Evolutionary conservation across 92 coral and sea anemone species (phyloP), one percentile per base, ranked within the genome.

Genomic region (Muricea muricata): DNA sequence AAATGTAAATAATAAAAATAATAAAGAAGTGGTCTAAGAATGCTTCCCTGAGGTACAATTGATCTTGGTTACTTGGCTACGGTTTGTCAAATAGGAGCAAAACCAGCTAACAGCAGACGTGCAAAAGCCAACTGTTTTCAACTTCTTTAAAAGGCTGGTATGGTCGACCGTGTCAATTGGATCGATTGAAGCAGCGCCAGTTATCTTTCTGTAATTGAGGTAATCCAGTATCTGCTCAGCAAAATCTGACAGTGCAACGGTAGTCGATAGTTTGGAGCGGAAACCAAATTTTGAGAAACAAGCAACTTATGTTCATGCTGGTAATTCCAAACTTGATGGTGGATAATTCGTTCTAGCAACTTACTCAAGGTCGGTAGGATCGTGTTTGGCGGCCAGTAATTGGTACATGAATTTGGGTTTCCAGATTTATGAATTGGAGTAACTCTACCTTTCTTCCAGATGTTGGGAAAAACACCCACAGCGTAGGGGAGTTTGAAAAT

Each of bases 391-490:
- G 83, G 83, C 11, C 83, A 63, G 65, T 78, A 78, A 39, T 78
- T 78, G 73, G 46, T 46, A 28, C 41, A 50, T 25, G 40, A 50
- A 21, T 29, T 46, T 54, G 40, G 40, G 26, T 78, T 70, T 20
- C 83, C 83, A 50, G 83, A 78, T 56, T 78, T 78, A 33, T 26
- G 55, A 30, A 78, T 78, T 78, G 83, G 83, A 14, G 71, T 30
- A 46, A 78, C 83, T 78, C 71, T 37, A 24, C 50, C 83, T 13
- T 54, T 0, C 28, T 78, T 54, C 83, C 83, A 0, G 45, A 30
- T 46, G 45, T 78, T 42, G 12, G 83, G 83, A 54, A 77, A 70
- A 8, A 35, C 18, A 1, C 77, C 77, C 18, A n/a, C 17, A 18
- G 5, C 11, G 17, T 31, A 33, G 26, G 77, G 37, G 30, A 70